phyloP scores from a whole-genome alignment of 2,113 vertebrate genomes.

The Grantiella picta region DNA sequence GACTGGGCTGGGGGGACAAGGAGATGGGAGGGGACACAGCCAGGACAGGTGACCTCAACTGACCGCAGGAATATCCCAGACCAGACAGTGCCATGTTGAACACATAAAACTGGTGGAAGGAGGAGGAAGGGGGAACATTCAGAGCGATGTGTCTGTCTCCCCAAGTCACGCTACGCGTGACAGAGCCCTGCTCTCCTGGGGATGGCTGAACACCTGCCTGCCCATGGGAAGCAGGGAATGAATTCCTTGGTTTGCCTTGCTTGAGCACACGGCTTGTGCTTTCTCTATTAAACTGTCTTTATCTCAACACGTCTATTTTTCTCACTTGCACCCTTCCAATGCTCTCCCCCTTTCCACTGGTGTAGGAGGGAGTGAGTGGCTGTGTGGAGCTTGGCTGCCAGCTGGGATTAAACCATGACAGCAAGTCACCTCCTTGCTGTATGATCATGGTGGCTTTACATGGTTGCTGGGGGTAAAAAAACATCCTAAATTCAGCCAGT shows the following conservation, averaged over 20 bases:
- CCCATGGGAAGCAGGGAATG: neutral
- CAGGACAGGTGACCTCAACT: neutral
- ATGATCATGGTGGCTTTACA: neutral
- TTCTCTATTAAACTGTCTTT: neutral
- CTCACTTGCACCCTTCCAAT: neutral
- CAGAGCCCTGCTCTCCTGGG: neutral
- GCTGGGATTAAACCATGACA: neutral
- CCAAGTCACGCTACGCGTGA: accelerated
- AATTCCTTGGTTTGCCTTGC: neutral
- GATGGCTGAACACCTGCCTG: neutral
- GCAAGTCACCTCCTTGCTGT: neutral
- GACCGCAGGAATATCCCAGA: neutral
- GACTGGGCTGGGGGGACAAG: neutral
- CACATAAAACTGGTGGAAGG: neutral
- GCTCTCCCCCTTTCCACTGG: neutral
- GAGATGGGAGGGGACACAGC: neutral
- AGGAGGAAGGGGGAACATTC: neutral
- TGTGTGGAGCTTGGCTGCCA: neutral
- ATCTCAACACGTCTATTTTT: neutral
- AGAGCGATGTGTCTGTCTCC: neutral
- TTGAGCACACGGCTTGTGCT: neutral
- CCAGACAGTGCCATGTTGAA: neutral
- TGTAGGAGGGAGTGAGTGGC: accelerated
- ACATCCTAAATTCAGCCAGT: neutral
- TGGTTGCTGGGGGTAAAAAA: neutral